Conservation (phyloP, 2,113 vertebrate genomes). For the Acrocephalus kingi region DNA sequence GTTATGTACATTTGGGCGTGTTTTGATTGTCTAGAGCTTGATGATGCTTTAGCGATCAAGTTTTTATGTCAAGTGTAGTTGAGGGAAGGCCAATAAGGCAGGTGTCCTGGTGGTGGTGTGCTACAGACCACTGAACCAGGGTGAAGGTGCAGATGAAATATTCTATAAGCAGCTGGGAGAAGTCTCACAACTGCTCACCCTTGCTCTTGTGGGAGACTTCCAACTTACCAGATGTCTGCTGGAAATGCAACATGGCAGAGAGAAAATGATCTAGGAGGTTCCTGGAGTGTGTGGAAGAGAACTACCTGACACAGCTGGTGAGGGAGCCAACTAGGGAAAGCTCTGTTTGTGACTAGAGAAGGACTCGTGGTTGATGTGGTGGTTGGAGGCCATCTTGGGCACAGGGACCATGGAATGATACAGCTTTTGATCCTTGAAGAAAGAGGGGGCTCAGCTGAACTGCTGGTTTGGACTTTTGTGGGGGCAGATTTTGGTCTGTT, state of each 20-base stretch:
- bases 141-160: background rate
- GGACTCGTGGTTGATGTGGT: background rate
- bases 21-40: background rate
- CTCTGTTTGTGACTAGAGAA: background rate
- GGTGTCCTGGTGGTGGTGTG: background rate
- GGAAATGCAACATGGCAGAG: background rate
- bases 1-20: background rate
- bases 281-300: background rate
- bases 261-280: background rate
- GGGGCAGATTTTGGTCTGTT: background rate
- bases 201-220: background rate
- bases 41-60: background rate
- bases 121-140: background rate
- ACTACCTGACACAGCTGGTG: background rate
- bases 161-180: background rate
- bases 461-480: background rate
- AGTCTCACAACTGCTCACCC: background rate
- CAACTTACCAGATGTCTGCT: background rate
- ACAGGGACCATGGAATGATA: background rate
- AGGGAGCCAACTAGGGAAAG: background rate
- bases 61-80: background rate
- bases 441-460: background rate
- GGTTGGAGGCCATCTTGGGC: background rate
- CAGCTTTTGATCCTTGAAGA: accelerated
- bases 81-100: background rate